Conservation (phyloP, 2,888 invertebrate genomes). For the Ophion ventricosus region DNA sequence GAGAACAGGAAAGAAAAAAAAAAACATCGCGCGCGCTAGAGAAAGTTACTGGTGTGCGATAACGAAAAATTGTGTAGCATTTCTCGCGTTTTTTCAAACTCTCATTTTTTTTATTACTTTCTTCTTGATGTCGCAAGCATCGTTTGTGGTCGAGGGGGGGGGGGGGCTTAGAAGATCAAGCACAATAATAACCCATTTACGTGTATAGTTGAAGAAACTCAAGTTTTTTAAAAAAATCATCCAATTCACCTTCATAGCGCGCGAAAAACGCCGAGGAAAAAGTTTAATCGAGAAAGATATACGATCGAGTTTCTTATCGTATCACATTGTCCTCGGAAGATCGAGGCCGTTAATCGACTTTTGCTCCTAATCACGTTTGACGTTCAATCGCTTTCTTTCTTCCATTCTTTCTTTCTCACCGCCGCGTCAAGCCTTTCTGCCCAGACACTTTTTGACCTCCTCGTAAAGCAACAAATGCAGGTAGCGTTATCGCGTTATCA, state of each 20-base stretch:
- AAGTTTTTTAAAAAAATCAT: slow-evolving; percentile 10
- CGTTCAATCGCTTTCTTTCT: slow-evolving; percentile 8
- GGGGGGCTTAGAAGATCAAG: not conserved
- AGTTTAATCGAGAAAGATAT: slow-evolving; percentile 26
- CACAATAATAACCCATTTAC: not conserved
- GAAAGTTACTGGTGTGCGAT: slow-evolving; percentile 49
- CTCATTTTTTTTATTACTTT: slow-evolving; percentile 17
- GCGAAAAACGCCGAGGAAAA: slow-evolving; percentile 28
- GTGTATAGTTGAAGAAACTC: not conserved
- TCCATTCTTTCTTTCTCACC: not conserved
- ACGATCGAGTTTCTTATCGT: slow-evolving; percentile 11
- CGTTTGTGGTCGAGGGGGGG: not conserved
- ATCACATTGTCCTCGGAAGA: slow-evolving; percentile 30
- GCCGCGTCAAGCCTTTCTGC: not conserved
- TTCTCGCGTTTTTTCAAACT: slow-evolving; percentile 28
- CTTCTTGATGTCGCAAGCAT: not conserved
- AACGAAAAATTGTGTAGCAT: slow-evolving; percentile 27
- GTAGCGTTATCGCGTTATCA: not conserved
- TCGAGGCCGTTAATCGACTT: slow-evolving; percentile 22
- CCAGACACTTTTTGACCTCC: not conserved
- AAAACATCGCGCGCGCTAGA: slow-evolving; percentile 38
- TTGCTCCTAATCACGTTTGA: slow-evolving; percentile 19
- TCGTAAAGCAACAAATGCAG: not conserved
- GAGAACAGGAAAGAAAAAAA: slow-evolving; percentile 2
- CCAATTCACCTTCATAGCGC: not conserved